A percentile compares a stretch with the other conserved stretches of the same genome.
phyloP scores from a whole-genome alignment of 2,113 vertebrate genomes.

The Fregetta grallaria region DNA sequence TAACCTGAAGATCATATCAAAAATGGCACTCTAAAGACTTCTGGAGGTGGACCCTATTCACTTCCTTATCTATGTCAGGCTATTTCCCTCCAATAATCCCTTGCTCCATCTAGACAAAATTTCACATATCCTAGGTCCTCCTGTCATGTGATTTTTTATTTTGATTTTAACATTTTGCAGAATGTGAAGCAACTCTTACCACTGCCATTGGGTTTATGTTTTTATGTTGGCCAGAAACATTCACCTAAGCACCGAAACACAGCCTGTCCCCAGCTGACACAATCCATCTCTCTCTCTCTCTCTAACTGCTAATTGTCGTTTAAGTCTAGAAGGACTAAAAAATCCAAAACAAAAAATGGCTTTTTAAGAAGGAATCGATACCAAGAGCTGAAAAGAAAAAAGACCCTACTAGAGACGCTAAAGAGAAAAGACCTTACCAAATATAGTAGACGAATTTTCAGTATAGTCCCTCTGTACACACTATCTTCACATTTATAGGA shows the following conservation, averaged over 20 bases:
- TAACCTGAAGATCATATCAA: neutral
- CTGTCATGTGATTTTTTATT: neutral
- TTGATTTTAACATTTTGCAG: neutral
- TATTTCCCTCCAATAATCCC: neutral
- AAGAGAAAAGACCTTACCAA: neutral
- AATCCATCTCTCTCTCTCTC: neutral
- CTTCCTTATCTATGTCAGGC: neutral
- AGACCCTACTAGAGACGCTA: neutral
- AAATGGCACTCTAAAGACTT: neutral
- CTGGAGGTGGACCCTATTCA: neutral
- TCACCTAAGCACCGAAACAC: neutral
- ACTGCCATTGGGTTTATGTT: neutral
- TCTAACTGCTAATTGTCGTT: neutral
- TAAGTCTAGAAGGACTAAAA: neutral
- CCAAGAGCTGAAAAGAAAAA: neutral
- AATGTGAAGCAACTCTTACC: neutral
- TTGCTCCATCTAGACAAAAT: neutral
- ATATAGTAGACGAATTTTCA: neutral
- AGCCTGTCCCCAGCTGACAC: neutral
- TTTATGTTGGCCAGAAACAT: neutral
- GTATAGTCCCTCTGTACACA: neutral
- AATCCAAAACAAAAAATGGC: neutral
- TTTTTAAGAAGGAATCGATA: neutral
- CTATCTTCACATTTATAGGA: neutral
- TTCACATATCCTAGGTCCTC: neutral